Evolutionary conservation across 2,888 invertebrate genomes (phyloP).

Genomic region (Myopa testacea): DNA sequence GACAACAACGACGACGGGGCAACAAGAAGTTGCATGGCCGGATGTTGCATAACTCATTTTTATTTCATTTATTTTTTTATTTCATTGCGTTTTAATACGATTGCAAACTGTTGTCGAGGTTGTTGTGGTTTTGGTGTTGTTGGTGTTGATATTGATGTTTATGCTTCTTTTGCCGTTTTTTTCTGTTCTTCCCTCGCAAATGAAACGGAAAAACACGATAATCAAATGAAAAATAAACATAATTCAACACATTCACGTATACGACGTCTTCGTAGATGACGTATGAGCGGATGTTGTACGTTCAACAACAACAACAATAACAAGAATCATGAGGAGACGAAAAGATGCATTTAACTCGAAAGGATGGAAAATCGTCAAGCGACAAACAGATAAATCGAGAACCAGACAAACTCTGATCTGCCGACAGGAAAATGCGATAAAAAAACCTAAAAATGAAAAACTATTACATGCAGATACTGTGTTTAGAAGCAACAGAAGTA

Average conservation of each 20-base stretch:
- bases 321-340: constrained; percentile 24
- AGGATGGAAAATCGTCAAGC: not conserved
- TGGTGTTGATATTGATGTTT: constrained; percentile 28
- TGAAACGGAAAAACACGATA: constrained; percentile 32
- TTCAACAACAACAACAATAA: not conserved
- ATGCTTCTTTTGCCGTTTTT: constrained; percentile 25
- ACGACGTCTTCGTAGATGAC: not conserved
- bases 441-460: not conserved
- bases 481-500: not conserved
- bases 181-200: constrained; percentile 13
- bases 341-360: constrained; percentile 15
- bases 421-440: not conserved
- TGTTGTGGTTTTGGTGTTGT: constrained; percentile 17
- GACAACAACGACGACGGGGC: too few species aligned
- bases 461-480: not conserved
- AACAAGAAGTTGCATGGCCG: constrained; percentile 16
- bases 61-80: not conserved
- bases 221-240: constrained; percentile 36
- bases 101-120: constrained; percentile 16
- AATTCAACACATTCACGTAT: not conserved
- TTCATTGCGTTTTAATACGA: constrained; percentile 5
- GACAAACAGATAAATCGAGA: too few species aligned
- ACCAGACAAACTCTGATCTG: too few species aligned
- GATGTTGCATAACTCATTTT: constrained; percentile 32
- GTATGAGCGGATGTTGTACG: not conserved